Base-by-base conservation (phyloP, 2,888 invertebrate species). In the Linnaemya vulpina region DNA sequence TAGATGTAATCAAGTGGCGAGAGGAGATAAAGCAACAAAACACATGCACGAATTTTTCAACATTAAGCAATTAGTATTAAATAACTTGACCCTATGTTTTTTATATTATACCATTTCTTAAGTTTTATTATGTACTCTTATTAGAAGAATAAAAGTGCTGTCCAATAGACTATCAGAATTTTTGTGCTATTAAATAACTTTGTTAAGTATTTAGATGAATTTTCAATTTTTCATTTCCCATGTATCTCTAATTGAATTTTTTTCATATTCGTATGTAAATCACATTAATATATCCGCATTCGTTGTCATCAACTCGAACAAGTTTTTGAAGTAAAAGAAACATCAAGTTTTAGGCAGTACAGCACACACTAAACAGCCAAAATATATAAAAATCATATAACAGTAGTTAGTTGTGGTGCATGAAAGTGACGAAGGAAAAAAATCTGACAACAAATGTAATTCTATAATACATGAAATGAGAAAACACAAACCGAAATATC, bases 241-340 rank as follows among this genome's bases (percentile, higher is more conserved):
- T 60, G 30, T 7, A 43, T 13, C 40, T 51, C 43, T 40, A 67
- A 80, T 51, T 60, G 60, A 67, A 51, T 68, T 74, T 71, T 7
- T 65, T 40, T 20, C 76, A 62, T 49, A 25, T 40, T 46, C 38
- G 43, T 46, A 55, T 53, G 3, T 53, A 77, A 9, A 86, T 86
- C 17, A 30, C 62, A 22, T 82, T 71, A 13, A 87, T 53, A 35
- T 83, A 78, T 79, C 71, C 71, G 10, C 86, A 86, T 10, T 35
- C 25, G 4, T 17, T n/a, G 5, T 17, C n/a, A 22, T 55, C 17
- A 68, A 79, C 70, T 51, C n/a, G 30, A 30, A 82, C 10, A 8
- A 30, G 49, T 15, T 20, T 79, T 80, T 22, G 25, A 68, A 35
- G 38, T 20, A 51, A 60, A 58, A 75, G 17, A 63, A 62, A 68